Evolutionary conservation across 1,140 invertebrate genomes (phyloP), one percentile per base, ranked within the genome.

Genomic region (Ceratina australensis): DNA sequence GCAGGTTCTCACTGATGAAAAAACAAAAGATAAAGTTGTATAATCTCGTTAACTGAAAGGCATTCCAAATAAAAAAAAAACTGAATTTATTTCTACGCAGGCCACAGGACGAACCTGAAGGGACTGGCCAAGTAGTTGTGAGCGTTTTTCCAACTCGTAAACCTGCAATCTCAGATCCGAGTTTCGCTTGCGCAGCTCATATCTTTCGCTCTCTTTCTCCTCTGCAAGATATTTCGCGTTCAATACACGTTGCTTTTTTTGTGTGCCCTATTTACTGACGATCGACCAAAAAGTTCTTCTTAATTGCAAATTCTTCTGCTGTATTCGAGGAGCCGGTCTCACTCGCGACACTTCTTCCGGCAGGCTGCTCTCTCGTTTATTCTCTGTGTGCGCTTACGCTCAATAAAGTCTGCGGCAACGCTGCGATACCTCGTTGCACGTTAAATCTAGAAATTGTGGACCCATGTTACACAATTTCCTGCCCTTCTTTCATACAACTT

Each of bases 121-220:
- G 86, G 90, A 91, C 83, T 92, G 91, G 90, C 89, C 90, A 87
- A 91, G 91, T 89, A 92, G 90, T 89, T 92, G 91, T 79, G 91
- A 92, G 87, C 91, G 91, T 88, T 91, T 92, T 92, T 92, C 91
- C 91, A 92, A 91, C 87, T 92, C 90, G 88, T 91, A 92, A 90
- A 92, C 90, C 88, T 92, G 90, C 89, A 92, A 90, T 91, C 90
- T 92, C 87, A 92, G 90, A 89, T 92, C 91, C 87, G 91, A 89
- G 89, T 92, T 92, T 91, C 90, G 90, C 87, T 92, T 91, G 88
- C 90, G 91, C 87, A 92, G 91, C 86, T 92, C 91, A 90, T 92
- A 92, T 91, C 90, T 92, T 91, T 92, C 88, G 90, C 89, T 91
- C 88, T 91, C 89, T 92, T 91, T 92, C 88, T 92, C 90, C 89